Evolutionary conservation across 2,888 invertebrate genomes (phyloP), one percentile per base, ranked within the genome.

Genomic region (Incurvaria masculella): DNA sequence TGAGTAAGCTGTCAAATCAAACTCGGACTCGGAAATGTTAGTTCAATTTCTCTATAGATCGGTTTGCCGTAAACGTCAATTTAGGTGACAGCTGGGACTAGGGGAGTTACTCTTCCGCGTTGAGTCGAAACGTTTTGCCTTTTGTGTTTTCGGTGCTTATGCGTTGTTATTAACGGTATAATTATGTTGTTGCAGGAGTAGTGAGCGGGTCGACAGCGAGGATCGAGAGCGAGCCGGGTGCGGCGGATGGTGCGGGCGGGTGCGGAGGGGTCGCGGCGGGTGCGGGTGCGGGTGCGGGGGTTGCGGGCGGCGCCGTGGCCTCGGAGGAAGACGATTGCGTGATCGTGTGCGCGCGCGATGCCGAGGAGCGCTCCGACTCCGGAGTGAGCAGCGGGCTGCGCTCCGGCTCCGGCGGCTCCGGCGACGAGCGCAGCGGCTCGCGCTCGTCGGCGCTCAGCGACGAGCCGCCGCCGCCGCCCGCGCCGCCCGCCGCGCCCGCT

Each of bases 311-410:
- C 71, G 74, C 74, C 72, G 76, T 74, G 72, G 76, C 74, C 72
- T 78, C 79, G 73, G 80, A 81, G 72, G 82, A 82, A 70, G 81
- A 82, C 80, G 81, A 81, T 66, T 82, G 82, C 78, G 82, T 82
- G 72, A 83, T 82, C 74, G 82, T 82, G 80, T 80, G 81, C 72
- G 71, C 76, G 66, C 71, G 71, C 65, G 75, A 76, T 78, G 79
- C 76, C 72, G 80, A 78, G 73, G 78, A 74, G 61, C 69, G 74
- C 63, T 82, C 81, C 71, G 85, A 85, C 72, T 84, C 85, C 64
- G 85, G 88, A 74, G 85, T 89, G 80, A 88, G 88, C 72, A 88
- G 88, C 49, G 76, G 88, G 63, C 82, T 88, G 60, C 86, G 86
- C 62, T 83, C 84, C 61, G 82, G 85, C 59, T 79, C 79, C 64